A percentile compares a stretch with the other conserved stretches of the same genome.
Conservation (phyloP, 2,888 invertebrate genomes). For the Laspeyria flexula region DNA sequence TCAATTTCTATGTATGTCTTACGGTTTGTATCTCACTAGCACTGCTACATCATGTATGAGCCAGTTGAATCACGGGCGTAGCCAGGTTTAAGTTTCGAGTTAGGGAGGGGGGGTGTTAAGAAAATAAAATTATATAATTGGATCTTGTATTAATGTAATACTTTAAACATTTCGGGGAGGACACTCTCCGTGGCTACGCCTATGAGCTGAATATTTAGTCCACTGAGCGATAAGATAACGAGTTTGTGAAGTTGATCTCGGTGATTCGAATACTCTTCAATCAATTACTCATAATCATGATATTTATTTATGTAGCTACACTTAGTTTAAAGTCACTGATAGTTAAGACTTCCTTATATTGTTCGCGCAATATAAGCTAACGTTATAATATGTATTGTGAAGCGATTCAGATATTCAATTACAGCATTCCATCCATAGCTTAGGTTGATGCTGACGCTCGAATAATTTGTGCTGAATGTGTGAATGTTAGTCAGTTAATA, state of each 20-base stretch:
- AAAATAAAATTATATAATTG: too few species aligned
- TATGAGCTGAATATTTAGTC: too few species aligned
- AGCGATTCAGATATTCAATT: conserved; percentile 43
- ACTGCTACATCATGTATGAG: not conserved
- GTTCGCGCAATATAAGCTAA: conserved; percentile 55
- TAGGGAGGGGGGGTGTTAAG: too few species aligned
- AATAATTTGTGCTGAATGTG: conserved; percentile 31
- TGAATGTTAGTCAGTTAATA: conserved; percentile 29
- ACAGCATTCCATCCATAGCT: conserved; percentile 67
- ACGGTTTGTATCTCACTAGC: not conserved
- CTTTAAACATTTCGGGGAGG: too few species aligned
- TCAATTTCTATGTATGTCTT: not conserved
- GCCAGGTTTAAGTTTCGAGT: too few species aligned
- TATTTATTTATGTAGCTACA: conserved; percentile 37
- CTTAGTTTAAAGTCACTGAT: conserved; percentile 24
- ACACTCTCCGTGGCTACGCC: too few species aligned
- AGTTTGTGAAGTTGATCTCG: conserved; percentile 17
- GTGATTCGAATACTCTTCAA: conserved; percentile 31
- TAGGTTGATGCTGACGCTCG: conserved; percentile 35
- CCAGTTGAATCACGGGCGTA: too few species aligned
- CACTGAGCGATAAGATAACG: conserved; percentile 1
- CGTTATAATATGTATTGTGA: conserved; percentile 46
- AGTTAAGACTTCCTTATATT: conserved; percentile 55
- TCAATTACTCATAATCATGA: conserved; percentile 48
- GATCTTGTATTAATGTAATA: too few species aligned